Evolutionary conservation across 2,888 invertebrate genomes (phyloP).

Genomic region (Polydesmus complanatus): DNA sequence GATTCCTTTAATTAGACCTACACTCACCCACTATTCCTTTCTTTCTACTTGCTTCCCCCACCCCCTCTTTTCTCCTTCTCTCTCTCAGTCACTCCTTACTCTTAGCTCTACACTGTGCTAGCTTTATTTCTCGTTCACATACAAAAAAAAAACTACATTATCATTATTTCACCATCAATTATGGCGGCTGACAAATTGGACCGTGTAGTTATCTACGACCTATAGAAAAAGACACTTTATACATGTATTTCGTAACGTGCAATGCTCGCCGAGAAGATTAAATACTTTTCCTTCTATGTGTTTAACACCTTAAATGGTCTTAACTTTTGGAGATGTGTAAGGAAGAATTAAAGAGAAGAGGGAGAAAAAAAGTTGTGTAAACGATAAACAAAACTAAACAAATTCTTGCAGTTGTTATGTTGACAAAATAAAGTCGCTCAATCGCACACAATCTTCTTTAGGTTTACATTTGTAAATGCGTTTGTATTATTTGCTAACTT

Average conservation of each 20-base stretch:
- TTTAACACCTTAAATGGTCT: not conserved
- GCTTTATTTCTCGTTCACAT: not conserved
- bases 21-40: no score
- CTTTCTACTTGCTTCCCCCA: no score
- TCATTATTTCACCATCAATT: constrained; percentile 17
- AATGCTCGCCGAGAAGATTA: not conserved
- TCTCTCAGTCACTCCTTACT: not conserved
- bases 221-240: not conserved
- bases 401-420: no score
- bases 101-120: not conserved
- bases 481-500: no score
- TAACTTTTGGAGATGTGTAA: no score
- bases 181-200: constrained; percentile 16
- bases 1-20: constrained; percentile 17
- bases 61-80: not conserved
- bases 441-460: no score
- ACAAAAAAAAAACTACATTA: constrained; percentile 15
- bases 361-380: no score
- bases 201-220: not conserved
- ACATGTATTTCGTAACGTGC: not conserved
- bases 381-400: no score
- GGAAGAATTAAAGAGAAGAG: no score
- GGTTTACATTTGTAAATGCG: no score
- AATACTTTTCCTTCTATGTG: not conserved
- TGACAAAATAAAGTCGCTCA: no score